A percentile compares a stretch with the other conserved stretches of the same genome.
These are phyloP conservation scores for Geococcyx californianus DNA, from an alignment of 2,113 vertebrate species.

Conservation along the genomic window DNA sequence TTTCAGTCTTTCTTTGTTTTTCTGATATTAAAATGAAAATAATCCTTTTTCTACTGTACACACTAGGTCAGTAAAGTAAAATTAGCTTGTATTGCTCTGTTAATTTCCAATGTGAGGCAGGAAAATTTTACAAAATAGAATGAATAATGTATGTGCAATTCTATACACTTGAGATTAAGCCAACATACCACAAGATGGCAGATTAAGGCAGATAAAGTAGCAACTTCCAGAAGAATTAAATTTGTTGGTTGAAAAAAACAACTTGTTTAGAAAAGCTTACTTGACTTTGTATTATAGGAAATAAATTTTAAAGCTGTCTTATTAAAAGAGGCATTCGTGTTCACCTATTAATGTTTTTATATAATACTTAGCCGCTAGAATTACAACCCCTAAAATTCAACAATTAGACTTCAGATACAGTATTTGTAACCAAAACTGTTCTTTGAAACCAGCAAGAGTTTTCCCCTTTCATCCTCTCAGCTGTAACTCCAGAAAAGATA, in stretches of 20 bases:
- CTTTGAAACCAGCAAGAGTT: neutral
- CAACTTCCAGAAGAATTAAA: neutral
- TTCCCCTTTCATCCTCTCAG: neutral
- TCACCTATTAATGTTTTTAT: neutral
- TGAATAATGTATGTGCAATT: neutral
- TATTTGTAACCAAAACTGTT: neutral
- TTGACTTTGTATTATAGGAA: neutral
- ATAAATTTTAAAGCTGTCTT: neutral
- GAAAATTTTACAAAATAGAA: neutral
- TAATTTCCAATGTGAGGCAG: neutral
- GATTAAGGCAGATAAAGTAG: constrained; percentile 40
- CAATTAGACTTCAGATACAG: neutral
- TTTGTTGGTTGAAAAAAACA: neutral
- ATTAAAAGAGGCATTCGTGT: neutral
- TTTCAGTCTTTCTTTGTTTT: neutral
- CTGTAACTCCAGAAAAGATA: neutral
- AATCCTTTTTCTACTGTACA: neutral
- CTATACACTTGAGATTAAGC: constrained; percentile 48
- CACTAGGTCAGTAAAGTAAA: neutral
- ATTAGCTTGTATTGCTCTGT: neutral
- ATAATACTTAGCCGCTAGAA: neutral
- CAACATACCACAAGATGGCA: constrained; percentile 66
- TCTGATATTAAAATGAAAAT: neutral
- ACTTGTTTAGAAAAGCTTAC: neutral
- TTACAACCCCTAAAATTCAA: neutral